These are phyloP conservation scores for Drosophila kepulauana DNA, from an alignment of 1,140 invertebrate genomes.

Conservation along the genomic window DNA sequence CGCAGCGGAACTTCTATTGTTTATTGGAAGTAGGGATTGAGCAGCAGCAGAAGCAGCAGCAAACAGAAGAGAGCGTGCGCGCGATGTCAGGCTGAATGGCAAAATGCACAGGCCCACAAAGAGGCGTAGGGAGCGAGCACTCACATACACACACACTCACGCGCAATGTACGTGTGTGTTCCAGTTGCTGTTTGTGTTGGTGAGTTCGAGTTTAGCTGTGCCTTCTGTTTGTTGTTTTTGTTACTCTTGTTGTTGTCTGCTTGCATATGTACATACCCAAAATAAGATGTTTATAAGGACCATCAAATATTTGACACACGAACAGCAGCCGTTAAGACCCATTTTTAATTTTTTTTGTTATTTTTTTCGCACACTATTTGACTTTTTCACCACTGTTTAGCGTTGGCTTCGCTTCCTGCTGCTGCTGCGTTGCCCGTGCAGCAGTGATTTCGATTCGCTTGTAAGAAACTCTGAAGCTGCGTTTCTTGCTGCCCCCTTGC, in stretches of 20 bases:
- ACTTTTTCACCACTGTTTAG: conserved; percentile 57
- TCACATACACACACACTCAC: conserved; percentile 41
- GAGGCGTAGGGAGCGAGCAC: conserved; percentile 61
- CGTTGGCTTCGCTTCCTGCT: conserved; percentile 29
- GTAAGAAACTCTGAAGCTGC: conserved; percentile 47
- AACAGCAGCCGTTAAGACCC: conserved; percentile 89
- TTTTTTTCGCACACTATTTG: conserved; percentile 34
- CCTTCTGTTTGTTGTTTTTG: conserved; percentile 34
- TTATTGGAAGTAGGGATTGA: conserved; percentile 54
- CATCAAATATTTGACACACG: conserved; percentile 89
- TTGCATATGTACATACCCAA: conserved; percentile 87
- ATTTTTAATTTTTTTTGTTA: conserved; percentile 84
- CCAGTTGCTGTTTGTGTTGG: conserved; percentile 55
- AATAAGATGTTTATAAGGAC: conserved; percentile 90
- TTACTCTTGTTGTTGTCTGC: conserved; percentile 16
- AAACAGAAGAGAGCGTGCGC: conserved; percentile 64
- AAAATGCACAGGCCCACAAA: conserved; percentile 31
- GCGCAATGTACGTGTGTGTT: conserved; percentile 51
- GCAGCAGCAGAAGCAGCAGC: conserved; percentile 27
- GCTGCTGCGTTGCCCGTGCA: conserved; percentile 2
- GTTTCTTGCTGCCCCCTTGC: conserved; percentile 11
- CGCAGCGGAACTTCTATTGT: conserved; percentile 72
- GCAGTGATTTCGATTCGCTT: conserved; percentile 30
- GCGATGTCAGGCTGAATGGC: conserved; percentile 32
- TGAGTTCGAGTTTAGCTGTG: conserved; percentile 42